Conservation (phyloP, 2,797 vertebrate genomes). For the Diplodus sargus region DNA sequence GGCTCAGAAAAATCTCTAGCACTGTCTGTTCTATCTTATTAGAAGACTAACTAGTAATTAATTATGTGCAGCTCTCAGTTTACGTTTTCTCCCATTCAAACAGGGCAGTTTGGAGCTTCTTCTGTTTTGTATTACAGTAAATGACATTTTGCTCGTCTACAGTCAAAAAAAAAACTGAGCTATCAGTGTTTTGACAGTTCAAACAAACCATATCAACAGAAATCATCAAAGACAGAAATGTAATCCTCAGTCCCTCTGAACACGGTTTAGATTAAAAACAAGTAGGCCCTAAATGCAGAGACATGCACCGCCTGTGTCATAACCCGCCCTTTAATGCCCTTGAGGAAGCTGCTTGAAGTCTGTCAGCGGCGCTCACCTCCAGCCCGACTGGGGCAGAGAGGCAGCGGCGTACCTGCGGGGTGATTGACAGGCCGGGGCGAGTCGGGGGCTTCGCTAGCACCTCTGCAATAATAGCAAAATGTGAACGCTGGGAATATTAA, state of each 20-base stretch:
- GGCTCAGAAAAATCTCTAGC: too few relatives aligned
- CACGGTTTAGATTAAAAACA: conserved; percentile 31
- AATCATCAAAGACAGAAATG: conserved; percentile 6
- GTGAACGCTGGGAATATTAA: conserved; percentile 82
- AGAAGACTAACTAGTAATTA: too few relatives aligned
- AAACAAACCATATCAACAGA: conserved; percentile 29
- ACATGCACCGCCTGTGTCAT: conserved; percentile 47
- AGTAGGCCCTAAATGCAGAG: conserved; percentile 45
- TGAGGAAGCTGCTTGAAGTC: conserved; percentile 74
- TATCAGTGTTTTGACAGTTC: conserved; percentile 35
- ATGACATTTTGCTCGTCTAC: not conserved
- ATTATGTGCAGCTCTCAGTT: not conserved
- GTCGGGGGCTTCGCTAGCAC: conserved; percentile 54
- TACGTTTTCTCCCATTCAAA: not conserved
- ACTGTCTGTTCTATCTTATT: too few relatives aligned
- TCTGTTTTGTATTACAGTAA: not conserved
- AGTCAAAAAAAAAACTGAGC: conserved; percentile 22
- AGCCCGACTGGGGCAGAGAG: conserved; percentile 63
- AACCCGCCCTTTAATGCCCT: conserved; percentile 72
- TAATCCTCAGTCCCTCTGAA: conserved; percentile 6
- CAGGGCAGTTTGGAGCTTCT: not conserved
- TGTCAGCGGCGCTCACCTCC: conserved; percentile 72
- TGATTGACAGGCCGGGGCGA: conserved; percentile 77
- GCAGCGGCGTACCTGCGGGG: conserved; percentile 59
- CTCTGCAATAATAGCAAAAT: conserved; percentile 77